These are phyloP conservation scores for Halictus rubicundus DNA, from an alignment of 1,140 invertebrate genomes.

Conservation along the genomic window DNA sequence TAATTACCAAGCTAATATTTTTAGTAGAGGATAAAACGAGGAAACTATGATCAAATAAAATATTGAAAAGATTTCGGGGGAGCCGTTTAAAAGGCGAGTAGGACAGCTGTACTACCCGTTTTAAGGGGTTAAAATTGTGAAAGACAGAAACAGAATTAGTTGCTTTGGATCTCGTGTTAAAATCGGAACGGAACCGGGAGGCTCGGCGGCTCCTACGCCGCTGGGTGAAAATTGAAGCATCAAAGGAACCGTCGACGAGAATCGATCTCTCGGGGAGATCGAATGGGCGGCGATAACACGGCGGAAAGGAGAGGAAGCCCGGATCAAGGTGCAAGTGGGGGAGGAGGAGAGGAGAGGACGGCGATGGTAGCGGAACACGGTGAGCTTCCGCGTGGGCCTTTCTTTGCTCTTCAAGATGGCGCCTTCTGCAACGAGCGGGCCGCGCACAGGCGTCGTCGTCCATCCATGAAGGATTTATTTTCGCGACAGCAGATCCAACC, in stretches of 20 bases:
- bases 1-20: no score
- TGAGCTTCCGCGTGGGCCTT: slow-evolving; percentile 70
- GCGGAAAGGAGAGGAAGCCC: slow-evolving; percentile 22
- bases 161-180: no score
- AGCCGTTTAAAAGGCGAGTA: no score
- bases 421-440: slow-evolving; percentile 8
- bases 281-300: slow-evolving; percentile 54
- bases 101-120: no score
- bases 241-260: slow-evolving; percentile 42
- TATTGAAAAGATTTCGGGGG: no score
- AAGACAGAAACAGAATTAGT: no score
- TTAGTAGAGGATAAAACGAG: no score
- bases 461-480: slow-evolving; percentile 60
- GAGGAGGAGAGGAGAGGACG: slow-evolving; percentile 7
- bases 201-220: slow-evolving; percentile 9
- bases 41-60: no score
- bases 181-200: background rate
- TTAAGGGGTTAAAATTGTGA: no score
- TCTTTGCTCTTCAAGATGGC: slow-evolving; percentile 56
- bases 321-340: background rate
- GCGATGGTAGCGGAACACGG: slow-evolving; percentile 40
- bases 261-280: slow-evolving; percentile 50
- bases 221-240: slow-evolving; percentile 49
- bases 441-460: slow-evolving; percentile 26
- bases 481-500: slow-evolving; percentile 50